A percentile compares a stretch with the other conserved stretches of the same genome.
phyloP scores from a whole-genome alignment of 2,113 vertebrate genomes.

The Prionailurus bengalensis region DNA sequence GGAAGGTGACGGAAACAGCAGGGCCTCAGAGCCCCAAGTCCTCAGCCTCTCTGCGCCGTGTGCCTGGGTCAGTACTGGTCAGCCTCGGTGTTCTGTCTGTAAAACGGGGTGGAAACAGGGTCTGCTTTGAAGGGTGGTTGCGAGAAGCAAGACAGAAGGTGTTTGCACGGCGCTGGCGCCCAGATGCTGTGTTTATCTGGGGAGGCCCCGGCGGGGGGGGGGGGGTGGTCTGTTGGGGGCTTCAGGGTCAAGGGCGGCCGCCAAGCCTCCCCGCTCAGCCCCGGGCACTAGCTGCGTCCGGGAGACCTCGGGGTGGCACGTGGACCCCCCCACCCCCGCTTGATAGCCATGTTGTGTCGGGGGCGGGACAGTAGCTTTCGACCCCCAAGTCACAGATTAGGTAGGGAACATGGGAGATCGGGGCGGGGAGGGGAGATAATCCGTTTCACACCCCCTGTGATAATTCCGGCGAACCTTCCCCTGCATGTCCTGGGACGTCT shows the following conservation, averaged over 20 bases:
- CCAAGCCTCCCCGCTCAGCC: not conserved
- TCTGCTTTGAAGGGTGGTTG: not conserved
- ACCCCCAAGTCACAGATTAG: not conserved
- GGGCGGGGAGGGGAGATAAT: not conserved
- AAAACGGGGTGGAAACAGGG: not conserved
- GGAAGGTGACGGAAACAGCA: not conserved
- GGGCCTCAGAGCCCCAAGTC: not conserved
- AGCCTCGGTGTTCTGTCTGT: not conserved
- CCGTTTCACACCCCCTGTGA: not conserved
- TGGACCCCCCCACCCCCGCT: not conserved
- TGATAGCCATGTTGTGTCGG: not conserved
- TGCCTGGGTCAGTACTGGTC: too few relatives aligned
- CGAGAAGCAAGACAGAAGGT: not conserved
- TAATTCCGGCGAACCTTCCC: not conserved
- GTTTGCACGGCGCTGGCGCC: not conserved
- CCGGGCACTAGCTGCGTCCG: fast-evolving
- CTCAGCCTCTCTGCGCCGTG: not conserved
- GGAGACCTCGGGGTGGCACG: not conserved
- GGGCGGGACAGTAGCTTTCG: not conserved
- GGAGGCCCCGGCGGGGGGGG: not conserved
- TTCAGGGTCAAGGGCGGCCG: not conserved
- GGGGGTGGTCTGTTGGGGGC: not conserved
- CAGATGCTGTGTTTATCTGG: not conserved
- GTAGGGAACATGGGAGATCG: not conserved
- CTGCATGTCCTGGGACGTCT: not conserved